Conservation (phyloP, 1,140 invertebrate genomes). For the Riptortus pedestris region DNA sequence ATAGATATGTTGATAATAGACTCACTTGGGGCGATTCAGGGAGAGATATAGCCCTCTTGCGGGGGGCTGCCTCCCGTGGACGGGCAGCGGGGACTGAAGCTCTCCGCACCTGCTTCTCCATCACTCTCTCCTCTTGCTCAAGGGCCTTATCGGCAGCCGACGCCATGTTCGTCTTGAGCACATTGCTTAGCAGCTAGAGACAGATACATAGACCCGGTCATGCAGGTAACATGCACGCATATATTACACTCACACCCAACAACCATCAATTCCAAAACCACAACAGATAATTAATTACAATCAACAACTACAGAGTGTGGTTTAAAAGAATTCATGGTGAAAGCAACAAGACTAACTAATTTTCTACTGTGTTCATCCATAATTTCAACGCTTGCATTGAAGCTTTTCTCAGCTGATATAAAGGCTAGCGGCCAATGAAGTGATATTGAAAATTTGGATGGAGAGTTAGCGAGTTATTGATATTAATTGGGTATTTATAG, state of each 20-base stretch:
- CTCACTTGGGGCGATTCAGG: slow-evolving; percentile 13
- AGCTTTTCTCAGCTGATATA: no score
- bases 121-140: not conserved
- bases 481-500: no score
- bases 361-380: no score
- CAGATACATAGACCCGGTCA: slow-evolving; percentile 24
- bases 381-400: no score
- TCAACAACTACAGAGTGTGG: no score
- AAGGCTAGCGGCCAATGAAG: no score
- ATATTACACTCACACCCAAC: not conserved
- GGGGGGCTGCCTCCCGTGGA: not conserved
- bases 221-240: slow-evolving; percentile 17
- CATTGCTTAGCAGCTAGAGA: slow-evolving; percentile 52
- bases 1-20: no score
- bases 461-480: no score
- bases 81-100: not conserved
- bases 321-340: no score
- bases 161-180: slow-evolving; percentile 68
- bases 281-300: no score
- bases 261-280: slow-evolving; percentile 9
- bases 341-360: no score
- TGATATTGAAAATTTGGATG: no score
- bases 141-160: slow-evolving; percentile 43
- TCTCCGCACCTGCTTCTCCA: not conserved
- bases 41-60: not conserved